Evolutionary conservation across 2,888 invertebrate species (phyloP).

Genomic region (Diaprepes abbreviatus): DNA sequence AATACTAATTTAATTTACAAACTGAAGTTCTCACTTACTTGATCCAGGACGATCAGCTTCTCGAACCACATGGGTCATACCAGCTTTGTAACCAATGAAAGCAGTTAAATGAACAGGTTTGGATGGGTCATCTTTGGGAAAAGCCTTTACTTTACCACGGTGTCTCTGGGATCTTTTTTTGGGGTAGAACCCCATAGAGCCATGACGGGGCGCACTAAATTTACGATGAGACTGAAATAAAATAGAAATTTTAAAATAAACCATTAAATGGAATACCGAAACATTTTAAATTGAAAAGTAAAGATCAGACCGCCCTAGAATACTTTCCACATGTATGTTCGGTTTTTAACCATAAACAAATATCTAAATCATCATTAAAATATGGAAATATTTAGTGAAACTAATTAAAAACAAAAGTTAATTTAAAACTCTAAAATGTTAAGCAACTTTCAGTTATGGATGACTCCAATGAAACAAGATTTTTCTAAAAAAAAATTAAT

Average conservation of each 20-base stretch:
- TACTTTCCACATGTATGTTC: constrained; percentile 75
- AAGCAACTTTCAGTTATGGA: background rate
- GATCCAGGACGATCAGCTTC: constrained; percentile 99
- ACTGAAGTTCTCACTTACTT: constrained; percentile 90
- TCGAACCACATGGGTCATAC: constrained; percentile 99
- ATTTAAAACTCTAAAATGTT: background rate
- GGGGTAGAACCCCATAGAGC: constrained; percentile 99
- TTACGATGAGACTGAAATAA: constrained; percentile 96
- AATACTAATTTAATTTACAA: too few species aligned
- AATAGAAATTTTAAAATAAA: background rate
- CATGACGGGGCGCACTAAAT: constrained; percentile 99
- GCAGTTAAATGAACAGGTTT: constrained; percentile 99
- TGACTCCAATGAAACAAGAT: constrained; percentile 11
- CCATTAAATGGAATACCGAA: too few species aligned
- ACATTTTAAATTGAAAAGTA: background rate
- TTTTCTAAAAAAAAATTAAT: background rate
- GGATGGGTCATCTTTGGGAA: constrained; percentile 96
- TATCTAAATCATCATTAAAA: constrained; percentile 76
- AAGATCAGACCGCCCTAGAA: constrained; percentile 83
- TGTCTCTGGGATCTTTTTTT: constrained; percentile 97
- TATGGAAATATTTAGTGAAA: constrained; percentile 24
- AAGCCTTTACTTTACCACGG: constrained; percentile 99
- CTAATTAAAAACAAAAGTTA: background rate
- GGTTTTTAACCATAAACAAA: constrained; percentile 75
- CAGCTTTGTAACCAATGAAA: constrained; percentile 98